These are phyloP conservation scores for Hemibagrus wyckioides DNA, from an alignment of 2,113 vertebrate species.

Conservation along the genomic window DNA sequence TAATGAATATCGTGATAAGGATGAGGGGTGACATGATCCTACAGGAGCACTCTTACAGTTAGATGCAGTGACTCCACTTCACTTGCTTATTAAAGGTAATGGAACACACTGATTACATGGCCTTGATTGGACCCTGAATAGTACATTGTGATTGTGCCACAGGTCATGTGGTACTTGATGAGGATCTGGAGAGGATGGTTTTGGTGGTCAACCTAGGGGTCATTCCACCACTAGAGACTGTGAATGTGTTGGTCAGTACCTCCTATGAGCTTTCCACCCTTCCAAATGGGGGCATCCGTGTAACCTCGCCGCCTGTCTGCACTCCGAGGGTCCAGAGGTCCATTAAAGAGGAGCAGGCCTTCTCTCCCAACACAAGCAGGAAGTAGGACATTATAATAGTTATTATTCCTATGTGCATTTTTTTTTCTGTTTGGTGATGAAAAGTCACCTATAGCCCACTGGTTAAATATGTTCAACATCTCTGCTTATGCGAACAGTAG, in stretches of 20 bases:
- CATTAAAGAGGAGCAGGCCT: conserved; percentile 71
- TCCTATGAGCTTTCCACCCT: conserved; percentile 90
- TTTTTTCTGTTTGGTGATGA: neutral
- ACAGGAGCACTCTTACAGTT: neutral
- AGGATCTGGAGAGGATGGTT: conserved; percentile 86
- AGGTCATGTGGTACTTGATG: conserved; percentile 85
- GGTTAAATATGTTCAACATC: neutral
- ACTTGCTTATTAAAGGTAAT: neutral
- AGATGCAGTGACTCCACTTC: neutral
- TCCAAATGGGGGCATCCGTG: conserved; percentile 82
- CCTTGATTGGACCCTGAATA: conserved; percentile 8
- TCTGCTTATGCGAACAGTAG: neutral
- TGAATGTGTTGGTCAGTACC: conserved; percentile 89
- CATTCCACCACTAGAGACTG: conserved; percentile 85
- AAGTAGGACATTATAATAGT: conserved; percentile 67
- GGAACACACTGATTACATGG: neutral
- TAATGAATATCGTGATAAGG: neutral
- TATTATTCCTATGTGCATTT: neutral
- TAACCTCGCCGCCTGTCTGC: conserved; percentile 84
- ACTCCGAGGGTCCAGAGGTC: conserved; percentile 82
- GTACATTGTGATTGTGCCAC: conserved; percentile 21
- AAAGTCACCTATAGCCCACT: neutral
- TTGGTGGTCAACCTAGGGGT: conserved; percentile 88
- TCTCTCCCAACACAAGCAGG: conserved; percentile 74
- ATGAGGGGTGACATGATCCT: neutral